Base-by-base conservation (phyloP, 2,797 vertebrate species). In the Microhierax caerulescens region DNA sequence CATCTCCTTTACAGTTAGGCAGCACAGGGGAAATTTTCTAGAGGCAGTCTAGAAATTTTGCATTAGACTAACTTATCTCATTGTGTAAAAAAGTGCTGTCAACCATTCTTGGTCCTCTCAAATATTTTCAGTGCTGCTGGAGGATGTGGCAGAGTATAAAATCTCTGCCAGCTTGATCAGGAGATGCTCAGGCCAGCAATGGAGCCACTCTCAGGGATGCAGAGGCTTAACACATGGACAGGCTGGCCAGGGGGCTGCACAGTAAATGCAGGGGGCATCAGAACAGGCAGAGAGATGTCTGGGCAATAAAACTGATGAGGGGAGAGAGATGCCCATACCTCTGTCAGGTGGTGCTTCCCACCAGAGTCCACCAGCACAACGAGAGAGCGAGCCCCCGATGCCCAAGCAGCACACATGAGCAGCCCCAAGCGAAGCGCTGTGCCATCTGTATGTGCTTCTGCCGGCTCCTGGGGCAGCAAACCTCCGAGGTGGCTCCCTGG, bases 401-500 rank as follows among this genome's bases (percentile, higher is more conserved):
- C 3, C 6, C 11, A 24, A 45, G 37, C 23, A 72, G 15, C 1
- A 0, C 37, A 11, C 11, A 27, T 53, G 37, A 64, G 47, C 25
- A 81, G 36, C 37, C 14, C 25, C 56, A 69, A 60, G n/a, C 0
- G 3, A 69, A 43, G 39, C 0, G 0, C 50, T 69, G 18, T 64
- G 68, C 36, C 60, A 57, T 47, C 61, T 92, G 57, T 25, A 17
- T 28, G 13, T 78, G 39, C 21, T 83, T 41, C 85, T 80, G 45
- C 30, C 21, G 25, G 24, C 19, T 91, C 43, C 41, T 76, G 27
- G 43, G 92, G 91, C 72, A 34, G 87, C 93, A 95, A 90, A 39
- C 61, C 43, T 90, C 34, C 2, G 30, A 97, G 87, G 92, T 74
- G 64, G 88, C 85, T 95, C 88, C 94, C 91, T 96, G n/a, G 95